Evolutionary conservation across 2,888 invertebrate species (phyloP), one percentile per base, ranked within the genome.

Genomic region (Zelleria hepariella): DNA sequence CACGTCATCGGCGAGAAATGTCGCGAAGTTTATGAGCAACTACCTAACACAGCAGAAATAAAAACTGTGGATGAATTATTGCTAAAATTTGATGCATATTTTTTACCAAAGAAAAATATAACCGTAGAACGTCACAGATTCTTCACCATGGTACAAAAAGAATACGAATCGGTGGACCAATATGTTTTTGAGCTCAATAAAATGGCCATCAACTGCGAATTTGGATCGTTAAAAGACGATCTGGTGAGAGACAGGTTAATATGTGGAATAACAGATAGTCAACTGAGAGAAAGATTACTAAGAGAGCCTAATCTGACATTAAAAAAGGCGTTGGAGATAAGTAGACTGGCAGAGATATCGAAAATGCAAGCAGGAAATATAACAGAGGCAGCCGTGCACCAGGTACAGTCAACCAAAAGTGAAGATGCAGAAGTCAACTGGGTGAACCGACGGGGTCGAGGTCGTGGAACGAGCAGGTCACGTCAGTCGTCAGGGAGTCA

Each of bases 181-280:
- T 60, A 63, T 42, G 59, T 59, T 23, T 65, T 63, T 54, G 66
- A 67, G 48, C 23, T 67, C 5, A 65, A 62, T 8, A 65, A 65
- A 54, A 52, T 67, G 32, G 66, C 66, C 2, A 10, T 32, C 1
- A 64, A 54, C 24, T 67, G 67, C 58, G 66, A 67, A 5, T 67
- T 69, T 32, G 59, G 60, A 54, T 59, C 61, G 2, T 58, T 69
- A 7, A 57, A 58, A 1, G 60, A 62, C 42, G 65, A 66, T 21
- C 53, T 67, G n/a, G 58, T 66, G 2, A 53, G 61, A 25, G 65
- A 65, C 52, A 56, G 63, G 15, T 58, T 69, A 32, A 65, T 68
- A 27, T 68, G 67, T 60, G 66, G 67, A 0, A 49, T 69, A 5
- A 55, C 20, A 26, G 63, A 65, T 8, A 58, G 15, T 2, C 48